A percentile compares a stretch with the other conserved stretches of the same genome.
Evolutionary conservation across 2,888 invertebrate species (phyloP).

Genomic region (Scaeva pyrastri): DNA sequence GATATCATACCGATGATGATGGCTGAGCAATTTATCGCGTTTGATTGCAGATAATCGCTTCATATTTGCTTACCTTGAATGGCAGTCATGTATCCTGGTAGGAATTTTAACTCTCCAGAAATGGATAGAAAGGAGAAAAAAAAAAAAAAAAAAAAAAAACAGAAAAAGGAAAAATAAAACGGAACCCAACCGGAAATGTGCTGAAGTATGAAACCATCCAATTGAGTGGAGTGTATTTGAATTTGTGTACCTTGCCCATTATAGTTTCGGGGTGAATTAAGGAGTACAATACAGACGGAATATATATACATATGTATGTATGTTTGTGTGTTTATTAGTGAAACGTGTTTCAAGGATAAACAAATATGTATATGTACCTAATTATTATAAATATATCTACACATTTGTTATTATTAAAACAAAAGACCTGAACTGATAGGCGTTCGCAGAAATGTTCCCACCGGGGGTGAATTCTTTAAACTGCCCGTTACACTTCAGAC

Average conservation of each 20-base stretch:
- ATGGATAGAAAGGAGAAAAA: not conserved
- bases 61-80: constrained; percentile 71
- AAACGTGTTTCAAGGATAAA: not conserved
- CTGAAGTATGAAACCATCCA: constrained; percentile 69
- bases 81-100: constrained; percentile 44
- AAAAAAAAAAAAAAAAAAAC: constrained; percentile 27
- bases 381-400: no score
- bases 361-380: no score
- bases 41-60: constrained; percentile 73
- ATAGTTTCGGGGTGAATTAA: not conserved
- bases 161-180: no score
- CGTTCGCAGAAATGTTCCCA: no score
- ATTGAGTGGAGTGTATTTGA: constrained; percentile 72
- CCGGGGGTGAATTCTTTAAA: no score
- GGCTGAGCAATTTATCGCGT: constrained; percentile 62
- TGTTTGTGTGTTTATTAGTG: constrained; percentile 16
- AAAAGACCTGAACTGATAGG: no score
- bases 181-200: constrained; percentile 67
- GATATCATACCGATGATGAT: constrained; percentile 61
- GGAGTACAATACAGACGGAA: constrained; percentile 8
- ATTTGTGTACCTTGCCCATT: constrained; percentile 49
- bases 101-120: constrained; percentile 1
- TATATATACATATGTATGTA: not conserved
- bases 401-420: no score
- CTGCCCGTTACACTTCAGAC: no score